Evolutionary conservation across 92 coral and sea anemone species (phyloP).

Genomic region (Epizoanthus stellaris): DNA sequence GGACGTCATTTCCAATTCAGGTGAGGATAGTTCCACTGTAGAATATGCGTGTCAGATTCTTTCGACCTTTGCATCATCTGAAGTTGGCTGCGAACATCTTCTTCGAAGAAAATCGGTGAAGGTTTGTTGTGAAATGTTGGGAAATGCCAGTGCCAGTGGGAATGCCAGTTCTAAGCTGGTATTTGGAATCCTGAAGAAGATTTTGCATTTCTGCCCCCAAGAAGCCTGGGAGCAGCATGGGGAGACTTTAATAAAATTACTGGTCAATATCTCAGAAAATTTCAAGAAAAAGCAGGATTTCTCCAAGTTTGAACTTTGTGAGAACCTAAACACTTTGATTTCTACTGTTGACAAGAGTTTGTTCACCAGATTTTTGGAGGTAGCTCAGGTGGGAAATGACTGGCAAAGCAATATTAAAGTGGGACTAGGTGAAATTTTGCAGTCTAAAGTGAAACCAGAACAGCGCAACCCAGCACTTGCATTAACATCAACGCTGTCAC

Average conservation of each 20-base stretch:
- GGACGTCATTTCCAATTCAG: constrained; percentile 48
- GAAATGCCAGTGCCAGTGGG: constrained; percentile 4
- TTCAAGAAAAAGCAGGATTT: constrained; percentile 69
- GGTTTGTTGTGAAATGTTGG: constrained; percentile 51
- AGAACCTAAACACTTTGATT: constrained; percentile 58
- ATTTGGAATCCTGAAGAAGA: constrained; percentile 66
- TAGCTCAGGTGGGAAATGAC: neutral
- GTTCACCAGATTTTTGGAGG: constrained; percentile 52
- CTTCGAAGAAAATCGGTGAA: constrained; percentile 43
- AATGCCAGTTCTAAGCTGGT: constrained; percentile 1
- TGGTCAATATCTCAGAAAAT: constrained; percentile 43
- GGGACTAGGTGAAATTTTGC: constrained; percentile 80
- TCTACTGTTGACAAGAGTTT: constrained; percentile 50
- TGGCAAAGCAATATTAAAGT: constrained; percentile 61
- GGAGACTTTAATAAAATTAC: constrained; percentile 48
- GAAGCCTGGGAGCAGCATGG: constrained; percentile 58
- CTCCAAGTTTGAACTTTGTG: constrained; percentile 78
- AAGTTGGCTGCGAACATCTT: constrained; percentile 67
- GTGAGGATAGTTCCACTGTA: constrained; percentile 15
- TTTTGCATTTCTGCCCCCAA: constrained; percentile 50
- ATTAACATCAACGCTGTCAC: constrained; percentile 58
- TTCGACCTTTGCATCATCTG: constrained; percentile 56
- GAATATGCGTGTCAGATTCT: constrained; percentile 77
- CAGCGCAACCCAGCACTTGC: constrained; percentile 82
- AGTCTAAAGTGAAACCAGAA: constrained; percentile 71